phyloP scores from a whole-genome alignment of 2,113 vertebrate species.

The Varanus salvator region DNA sequence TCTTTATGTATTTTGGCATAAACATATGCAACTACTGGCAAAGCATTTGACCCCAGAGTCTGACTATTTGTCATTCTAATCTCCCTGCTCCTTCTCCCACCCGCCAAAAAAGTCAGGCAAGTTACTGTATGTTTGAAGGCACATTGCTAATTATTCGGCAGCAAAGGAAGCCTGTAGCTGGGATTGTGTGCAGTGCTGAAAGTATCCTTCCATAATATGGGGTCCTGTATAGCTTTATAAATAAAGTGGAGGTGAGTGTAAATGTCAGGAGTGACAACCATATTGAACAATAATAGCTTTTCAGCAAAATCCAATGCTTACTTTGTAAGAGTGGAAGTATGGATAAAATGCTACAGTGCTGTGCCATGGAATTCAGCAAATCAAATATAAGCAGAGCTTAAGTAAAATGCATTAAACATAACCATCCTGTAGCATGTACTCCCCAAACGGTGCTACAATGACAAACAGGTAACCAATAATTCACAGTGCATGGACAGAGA shows the following conservation, averaged over 20 bases:
- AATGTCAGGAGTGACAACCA: conserved; percentile 69
- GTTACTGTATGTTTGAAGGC: conserved; percentile 76
- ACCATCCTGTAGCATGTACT: conserved; percentile 63
- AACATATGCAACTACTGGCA: conserved; percentile 88
- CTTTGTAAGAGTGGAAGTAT: conserved; percentile 43
- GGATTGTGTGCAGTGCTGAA: conserved; percentile 73
- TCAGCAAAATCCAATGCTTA: conserved; percentile 51
- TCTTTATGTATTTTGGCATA: conserved; percentile 90
- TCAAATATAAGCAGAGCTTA: conserved; percentile 63
- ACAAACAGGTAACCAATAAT: conserved; percentile 74
- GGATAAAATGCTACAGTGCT: conserved; percentile 47
- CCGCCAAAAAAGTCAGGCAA: conserved; percentile 74
- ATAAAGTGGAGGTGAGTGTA: conserved; percentile 70
- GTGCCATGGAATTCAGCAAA: conserved; percentile 49
- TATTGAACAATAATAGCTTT: conserved; percentile 62
- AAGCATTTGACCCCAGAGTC: conserved; percentile 87
- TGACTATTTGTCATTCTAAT: conserved; percentile 87
- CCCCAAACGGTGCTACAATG: conserved; percentile 67
- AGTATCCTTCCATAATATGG: conserved; percentile 68
- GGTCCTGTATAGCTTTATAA: conserved; percentile 65
- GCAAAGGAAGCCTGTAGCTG: conserved; percentile 71
- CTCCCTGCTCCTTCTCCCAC: conserved; percentile 63
- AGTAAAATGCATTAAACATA: conserved; percentile 68
- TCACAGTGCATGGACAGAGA: conserved; percentile 70
- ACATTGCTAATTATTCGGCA: conserved; percentile 80